Base-by-base conservation (phyloP, 2,113 vertebrate genomes). In the Copsychus sechellarum region DNA sequence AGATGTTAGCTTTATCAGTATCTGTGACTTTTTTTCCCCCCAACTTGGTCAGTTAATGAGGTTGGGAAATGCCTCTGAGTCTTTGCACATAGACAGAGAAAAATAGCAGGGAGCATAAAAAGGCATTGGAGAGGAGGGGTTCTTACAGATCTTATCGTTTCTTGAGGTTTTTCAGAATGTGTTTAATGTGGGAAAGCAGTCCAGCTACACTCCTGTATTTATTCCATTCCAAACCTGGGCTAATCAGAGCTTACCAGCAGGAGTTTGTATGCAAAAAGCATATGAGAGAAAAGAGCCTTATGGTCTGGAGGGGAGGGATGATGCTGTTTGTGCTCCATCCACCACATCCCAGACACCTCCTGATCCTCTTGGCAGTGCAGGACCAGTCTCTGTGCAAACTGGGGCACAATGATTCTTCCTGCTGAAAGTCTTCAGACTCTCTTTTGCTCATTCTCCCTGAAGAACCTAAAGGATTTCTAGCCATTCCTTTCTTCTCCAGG, bases 21-120 rank as follows among this genome's bases (percentile, higher is more conserved):
- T 57, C 36, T 82, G 24, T 48, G 42, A 50, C 14, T 12, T 76
- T 53, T 53, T 0, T 0, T 0, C 2, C 2, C 1, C 20, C 8
- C 9, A 12, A 1, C 14, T 40, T n/a, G 23, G 11, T 64, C 61
- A 65, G 2, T 76, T 85, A 79, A 38, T 48, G 53, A 72, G 45
- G 38, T 54, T 54, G 56, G 34, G 20, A 92, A 78, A 84, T 78
- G 42, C 12, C 31, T 81, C 47, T n/a, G 38, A 36, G 43, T 66
- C 60, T 78, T 81, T 92, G 40, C 29, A 76, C 9, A 48, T 3
- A 34, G 18, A 14, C 40, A 26, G 29, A 56, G 65, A 71, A 77
- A 62, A 83, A 65, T 7, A 76, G 38, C 31, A 74, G 15, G 29
- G 33, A 61, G 8, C 26, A 23, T 5, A 58, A 62, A 78, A 89